Evolutionary conservation across 92 coral and sea anemone species (phyloP).

Genomic region (Palythoa heliodiscus): DNA sequence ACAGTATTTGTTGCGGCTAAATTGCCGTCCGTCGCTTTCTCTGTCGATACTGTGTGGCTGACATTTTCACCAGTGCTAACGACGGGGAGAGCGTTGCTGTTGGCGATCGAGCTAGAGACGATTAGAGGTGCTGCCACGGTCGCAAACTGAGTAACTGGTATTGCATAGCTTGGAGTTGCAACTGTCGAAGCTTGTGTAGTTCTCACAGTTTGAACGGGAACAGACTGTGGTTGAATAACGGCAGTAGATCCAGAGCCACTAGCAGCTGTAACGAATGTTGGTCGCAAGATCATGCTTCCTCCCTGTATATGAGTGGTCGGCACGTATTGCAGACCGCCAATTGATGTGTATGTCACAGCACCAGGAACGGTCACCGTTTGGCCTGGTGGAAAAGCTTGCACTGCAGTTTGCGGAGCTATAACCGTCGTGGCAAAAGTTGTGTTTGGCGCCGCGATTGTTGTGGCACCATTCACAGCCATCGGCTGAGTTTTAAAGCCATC

Average conservation of each 20-base stretch:
- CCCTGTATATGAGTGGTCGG: constrained; percentile 78
- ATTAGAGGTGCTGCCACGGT: constrained; percentile 62
- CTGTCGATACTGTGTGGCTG: constrained; percentile 62
- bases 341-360: constrained; percentile 75
- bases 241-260: constrained; percentile 65
- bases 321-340: constrained; percentile 73
- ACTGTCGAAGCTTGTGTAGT: constrained; percentile 76
- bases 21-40: constrained; percentile 74
- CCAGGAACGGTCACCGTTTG: constrained; percentile 68
- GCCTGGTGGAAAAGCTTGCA: constrained; percentile 73
- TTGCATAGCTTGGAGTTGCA: constrained; percentile 87
- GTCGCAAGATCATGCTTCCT: constrained; percentile 90
- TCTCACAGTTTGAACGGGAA: constrained; percentile 82
- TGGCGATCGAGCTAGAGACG: constrained; percentile 67
- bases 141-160: constrained; percentile 81
- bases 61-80: constrained; percentile 64
- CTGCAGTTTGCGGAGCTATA: constrained; percentile 70
- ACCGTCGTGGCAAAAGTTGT: constrained; percentile 70
- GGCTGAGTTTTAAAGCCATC: constrained; percentile 69
- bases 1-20: constrained; percentile 49
- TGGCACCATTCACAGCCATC: constrained; percentile 79
- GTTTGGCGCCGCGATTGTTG: constrained; percentile 74
- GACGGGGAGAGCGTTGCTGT: constrained; percentile 65
- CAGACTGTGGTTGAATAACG: constrained; percentile 63
- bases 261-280: constrained; percentile 79